phyloP scores from a whole-genome alignment of 2,888 invertebrate species.

The Mythimna loreyi region DNA sequence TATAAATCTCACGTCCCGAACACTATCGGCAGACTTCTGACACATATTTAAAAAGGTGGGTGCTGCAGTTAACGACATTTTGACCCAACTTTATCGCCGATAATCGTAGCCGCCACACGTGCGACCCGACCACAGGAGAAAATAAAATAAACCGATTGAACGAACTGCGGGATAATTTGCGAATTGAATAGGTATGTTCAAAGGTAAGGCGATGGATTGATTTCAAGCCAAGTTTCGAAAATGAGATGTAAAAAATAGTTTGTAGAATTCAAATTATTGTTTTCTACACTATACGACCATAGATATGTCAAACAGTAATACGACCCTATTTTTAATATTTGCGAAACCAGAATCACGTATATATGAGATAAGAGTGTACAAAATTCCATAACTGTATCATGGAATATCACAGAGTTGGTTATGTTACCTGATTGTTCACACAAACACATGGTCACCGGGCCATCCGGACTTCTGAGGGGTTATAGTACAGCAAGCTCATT shows the following conservation, averaged over 20 bases:
- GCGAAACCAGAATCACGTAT: no score
- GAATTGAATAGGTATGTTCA: neutral
- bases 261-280: no score
- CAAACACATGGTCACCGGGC: no score
- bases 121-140: slow-evolving; percentile 1
- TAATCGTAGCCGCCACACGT: slow-evolving; percentile 31
- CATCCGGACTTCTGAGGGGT: no score
- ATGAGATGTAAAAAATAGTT: neutral
- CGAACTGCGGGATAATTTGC: slow-evolving; percentile 1
- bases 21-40: slow-evolving; percentile 8
- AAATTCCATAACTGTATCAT: no score
- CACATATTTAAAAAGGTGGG: slow-evolving; percentile 24
- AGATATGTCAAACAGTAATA: no score
- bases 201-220: neutral
- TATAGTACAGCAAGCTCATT: no score
- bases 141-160: slow-evolving; percentile 20
- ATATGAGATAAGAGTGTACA: no score
- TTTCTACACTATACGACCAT: no score
- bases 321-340: no score
- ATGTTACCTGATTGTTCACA: no score
- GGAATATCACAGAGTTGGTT: no score
- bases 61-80: slow-evolving; percentile 1
- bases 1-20: neutral
- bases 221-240: neutral
- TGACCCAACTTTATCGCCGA: slow-evolving; percentile 24